A percentile compares a stretch with the other conserved stretches of the same genome.
Evolutionary conservation across 2,888 invertebrate species (phyloP).

Genomic region (Gymnosoma rotundatum): DNA sequence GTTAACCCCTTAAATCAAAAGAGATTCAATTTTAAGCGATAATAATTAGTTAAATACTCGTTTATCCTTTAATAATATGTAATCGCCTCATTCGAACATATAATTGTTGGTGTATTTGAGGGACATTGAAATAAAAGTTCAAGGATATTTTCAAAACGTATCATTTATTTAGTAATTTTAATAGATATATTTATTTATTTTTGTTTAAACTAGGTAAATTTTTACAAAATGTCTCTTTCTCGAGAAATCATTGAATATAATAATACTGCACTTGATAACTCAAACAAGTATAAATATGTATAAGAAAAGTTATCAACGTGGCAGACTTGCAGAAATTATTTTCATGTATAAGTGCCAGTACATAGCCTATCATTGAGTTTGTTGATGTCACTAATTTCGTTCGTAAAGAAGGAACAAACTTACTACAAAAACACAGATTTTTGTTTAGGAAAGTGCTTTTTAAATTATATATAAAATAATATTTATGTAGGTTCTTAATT

Average conservation of each 20-base stretch:
- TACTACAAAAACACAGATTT: not conserved
- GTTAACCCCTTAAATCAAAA: constrained; percentile 51
- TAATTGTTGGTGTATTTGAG: not conserved
- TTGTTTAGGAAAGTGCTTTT: not conserved
- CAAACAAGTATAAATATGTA: not conserved
- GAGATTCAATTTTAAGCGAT: not conserved
- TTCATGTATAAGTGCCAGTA: constrained; percentile 34
- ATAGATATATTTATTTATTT: not conserved
- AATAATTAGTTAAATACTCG: not conserved
- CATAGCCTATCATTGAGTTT: constrained; percentile 32
- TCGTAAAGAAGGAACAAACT: not conserved
- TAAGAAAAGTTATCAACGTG: constrained; percentile 62
- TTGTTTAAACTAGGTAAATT: not conserved
- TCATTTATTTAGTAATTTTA: not conserved
- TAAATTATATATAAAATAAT: not conserved
- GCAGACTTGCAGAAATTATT: constrained; percentile 63
- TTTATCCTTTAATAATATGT: too few relatives aligned
- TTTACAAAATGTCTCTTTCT: not conserved
- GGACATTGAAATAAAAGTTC: constrained; percentile 23
- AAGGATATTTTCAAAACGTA: constrained; percentile 4
- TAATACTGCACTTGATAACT: not conserved
- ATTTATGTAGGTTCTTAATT: not conserved
- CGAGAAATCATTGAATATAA: not conserved
- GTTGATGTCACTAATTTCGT: constrained; percentile 37
- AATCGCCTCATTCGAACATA: not conserved